A percentile compares a stretch with the other conserved stretches of the same genome.
These are phyloP conservation scores for Indri indri DNA, from an alignment of 2,113 vertebrate genomes.

Conservation along the genomic window DNA sequence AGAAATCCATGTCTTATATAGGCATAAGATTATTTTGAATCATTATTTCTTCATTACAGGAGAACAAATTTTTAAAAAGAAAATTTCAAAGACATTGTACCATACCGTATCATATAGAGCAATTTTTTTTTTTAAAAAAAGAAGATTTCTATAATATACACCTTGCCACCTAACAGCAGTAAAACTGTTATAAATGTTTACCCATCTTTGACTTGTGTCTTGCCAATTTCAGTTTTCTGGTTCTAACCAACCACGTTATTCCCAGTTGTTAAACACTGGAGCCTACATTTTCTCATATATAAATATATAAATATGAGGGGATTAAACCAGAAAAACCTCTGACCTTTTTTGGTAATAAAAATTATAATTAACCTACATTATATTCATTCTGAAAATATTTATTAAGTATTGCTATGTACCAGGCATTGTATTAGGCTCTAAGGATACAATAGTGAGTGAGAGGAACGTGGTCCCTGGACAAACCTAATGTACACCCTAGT, in stretches of 20 bases:
- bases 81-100: not conserved
- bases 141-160: not conserved
- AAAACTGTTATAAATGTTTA: not conserved
- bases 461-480: no score
- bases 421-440: not conserved
- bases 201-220: not conserved
- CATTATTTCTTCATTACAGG: not conserved
- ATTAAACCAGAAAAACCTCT: not conserved
- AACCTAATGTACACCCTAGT: rapidly evolving
- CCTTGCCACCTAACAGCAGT: not conserved
- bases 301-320: not conserved
- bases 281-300: not conserved
- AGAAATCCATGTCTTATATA: not conserved
- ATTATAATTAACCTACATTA: not conserved
- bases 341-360: not conserved
- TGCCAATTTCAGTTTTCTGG: not conserved
- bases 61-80: not conserved
- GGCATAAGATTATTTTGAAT: not conserved
- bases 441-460: not conserved
- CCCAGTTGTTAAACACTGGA: not conserved
- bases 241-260: not conserved
- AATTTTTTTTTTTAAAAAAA: not conserved
- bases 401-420: not conserved
- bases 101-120: not conserved
- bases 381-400: not conserved